A percentile compares a stretch with the other conserved stretches of the same genome.
phyloP scores from a whole-genome alignment of 2,797 vertebrate species.

The Tauraco hartlaubi region DNA sequence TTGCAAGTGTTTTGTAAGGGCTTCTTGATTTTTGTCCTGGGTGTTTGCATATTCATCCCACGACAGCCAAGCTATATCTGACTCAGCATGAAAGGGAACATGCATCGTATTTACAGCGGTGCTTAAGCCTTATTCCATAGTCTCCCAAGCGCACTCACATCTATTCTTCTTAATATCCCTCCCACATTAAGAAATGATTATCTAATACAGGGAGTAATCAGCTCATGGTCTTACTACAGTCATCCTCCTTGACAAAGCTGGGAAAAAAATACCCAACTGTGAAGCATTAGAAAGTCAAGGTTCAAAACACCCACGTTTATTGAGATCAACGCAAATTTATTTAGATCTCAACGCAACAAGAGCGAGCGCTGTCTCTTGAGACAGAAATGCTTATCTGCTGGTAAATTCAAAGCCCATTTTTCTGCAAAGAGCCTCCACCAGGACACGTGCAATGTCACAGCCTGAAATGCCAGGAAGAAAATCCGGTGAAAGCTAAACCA shows the following conservation, averaged over 20 bases:
- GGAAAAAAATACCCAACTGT: neutral
- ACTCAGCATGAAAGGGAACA: neutral
- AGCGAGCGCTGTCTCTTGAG: neutral
- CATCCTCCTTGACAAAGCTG: neutral
- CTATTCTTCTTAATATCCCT: constrained; percentile 35
- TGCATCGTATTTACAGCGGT: neutral
- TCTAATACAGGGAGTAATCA: constrained; percentile 39
- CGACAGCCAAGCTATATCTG: neutral
- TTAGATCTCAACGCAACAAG: neutral
- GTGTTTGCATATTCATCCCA: neutral
- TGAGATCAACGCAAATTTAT: neutral
- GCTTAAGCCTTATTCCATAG: constrained; percentile 25
- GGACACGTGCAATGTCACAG: neutral
- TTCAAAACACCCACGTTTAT: constrained; percentile 2
- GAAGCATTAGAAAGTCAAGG: constrained; percentile 35
- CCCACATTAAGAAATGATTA: constrained; percentile 35
- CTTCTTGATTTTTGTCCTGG: neutral
- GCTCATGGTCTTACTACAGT: constrained; percentile 22
- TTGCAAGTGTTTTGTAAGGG: neutral
- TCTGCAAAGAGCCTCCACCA: neutral
- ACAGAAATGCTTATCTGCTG: neutral
- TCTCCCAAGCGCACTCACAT: neutral
- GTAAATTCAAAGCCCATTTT: neutral
- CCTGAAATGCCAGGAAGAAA: neutral
- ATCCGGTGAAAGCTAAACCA: neutral